Evolutionary conservation across 2,113 vertebrate species (phyloP).

Genomic region (Notothenia rossii): DNA sequence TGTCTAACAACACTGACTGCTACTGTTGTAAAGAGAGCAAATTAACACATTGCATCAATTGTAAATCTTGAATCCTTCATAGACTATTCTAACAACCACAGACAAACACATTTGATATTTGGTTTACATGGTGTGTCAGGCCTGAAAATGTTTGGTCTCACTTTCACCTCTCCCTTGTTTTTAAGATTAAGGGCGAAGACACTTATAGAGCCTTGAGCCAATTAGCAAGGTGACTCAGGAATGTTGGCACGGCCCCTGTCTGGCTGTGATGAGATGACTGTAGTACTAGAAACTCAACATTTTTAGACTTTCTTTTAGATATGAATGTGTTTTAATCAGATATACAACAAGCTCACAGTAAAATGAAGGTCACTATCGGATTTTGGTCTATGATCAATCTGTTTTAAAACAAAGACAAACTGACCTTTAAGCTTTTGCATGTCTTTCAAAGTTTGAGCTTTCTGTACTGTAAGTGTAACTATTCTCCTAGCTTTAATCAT

Average conservation of each 20-base stretch:
- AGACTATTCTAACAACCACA: background rate
- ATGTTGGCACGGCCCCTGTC: constrained; percentile 10
- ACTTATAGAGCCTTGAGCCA: constrained; percentile 58
- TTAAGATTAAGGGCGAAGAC: constrained; percentile 30
- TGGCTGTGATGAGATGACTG: constrained; percentile 23
- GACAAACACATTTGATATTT: background rate
- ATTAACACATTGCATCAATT: background rate
- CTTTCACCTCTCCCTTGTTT: background rate
- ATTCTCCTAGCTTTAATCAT: constrained; percentile 2
- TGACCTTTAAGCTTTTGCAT: background rate
- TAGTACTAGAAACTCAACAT: constrained; percentile 3
- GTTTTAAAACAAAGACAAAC: background rate
- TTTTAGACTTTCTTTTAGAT: background rate
- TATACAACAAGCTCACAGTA: background rate
- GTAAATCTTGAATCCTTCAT: background rate
- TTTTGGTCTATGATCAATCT: background rate
- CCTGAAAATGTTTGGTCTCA: constrained; percentile 1
- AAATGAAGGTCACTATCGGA: background rate
- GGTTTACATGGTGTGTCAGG: background rate
- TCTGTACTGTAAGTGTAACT: background rate
- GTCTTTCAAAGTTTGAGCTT: background rate
- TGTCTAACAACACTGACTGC: constrained; percentile 57
- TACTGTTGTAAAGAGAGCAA: constrained; percentile 41
- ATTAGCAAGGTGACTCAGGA: constrained; percentile 50
- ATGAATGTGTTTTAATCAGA: constrained; percentile 21